These are phyloP conservation scores for Dioctria linearis DNA, from an alignment of 2,888 invertebrate species.

Conservation along the genomic window DNA sequence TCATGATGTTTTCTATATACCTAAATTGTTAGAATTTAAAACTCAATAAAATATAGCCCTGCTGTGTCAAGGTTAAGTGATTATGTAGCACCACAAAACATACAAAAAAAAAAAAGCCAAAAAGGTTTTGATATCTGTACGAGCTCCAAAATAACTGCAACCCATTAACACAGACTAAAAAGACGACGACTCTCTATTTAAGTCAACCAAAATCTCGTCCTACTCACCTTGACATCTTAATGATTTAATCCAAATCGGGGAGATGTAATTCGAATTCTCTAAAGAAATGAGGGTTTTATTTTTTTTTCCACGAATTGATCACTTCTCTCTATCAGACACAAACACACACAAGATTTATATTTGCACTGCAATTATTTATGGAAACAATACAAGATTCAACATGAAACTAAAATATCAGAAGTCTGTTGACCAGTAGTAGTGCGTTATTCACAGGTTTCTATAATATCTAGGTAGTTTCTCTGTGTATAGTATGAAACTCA, in stretches of 20 bases:
- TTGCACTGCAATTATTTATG: too few species aligned
- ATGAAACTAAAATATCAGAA: too few species aligned
- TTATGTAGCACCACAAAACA: conserved; percentile 5
- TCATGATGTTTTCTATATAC: too few species aligned
- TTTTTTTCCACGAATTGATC: too few species aligned
- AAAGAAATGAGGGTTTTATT: too few species aligned
- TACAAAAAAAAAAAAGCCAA: too few species aligned
- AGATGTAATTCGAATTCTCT: too few species aligned
- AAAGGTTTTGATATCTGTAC: background rate
- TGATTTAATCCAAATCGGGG: background rate
- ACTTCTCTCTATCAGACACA: too few species aligned
- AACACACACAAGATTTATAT: too few species aligned
- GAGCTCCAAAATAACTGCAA: conserved; percentile 11
- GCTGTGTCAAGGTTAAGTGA: conserved; percentile 17
- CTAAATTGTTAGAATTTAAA: too few species aligned
- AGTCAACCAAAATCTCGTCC: conserved; percentile 36
- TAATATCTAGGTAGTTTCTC: background rate
- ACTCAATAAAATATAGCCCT: conserved; percentile 24
- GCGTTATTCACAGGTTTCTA: conserved; percentile 15
- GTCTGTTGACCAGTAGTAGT: conserved; percentile 10
- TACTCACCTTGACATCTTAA: conserved; percentile 44
- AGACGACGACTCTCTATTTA: background rate
- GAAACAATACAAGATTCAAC: too few species aligned
- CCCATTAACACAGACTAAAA: background rate
- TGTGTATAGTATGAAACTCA: conserved; percentile 6